A percentile compares a stretch with the other conserved stretches of the same genome.
These are phyloP conservation scores for Falco cherrug DNA, from an alignment of 2,797 vertebrate genomes.

Conservation along the genomic window DNA sequence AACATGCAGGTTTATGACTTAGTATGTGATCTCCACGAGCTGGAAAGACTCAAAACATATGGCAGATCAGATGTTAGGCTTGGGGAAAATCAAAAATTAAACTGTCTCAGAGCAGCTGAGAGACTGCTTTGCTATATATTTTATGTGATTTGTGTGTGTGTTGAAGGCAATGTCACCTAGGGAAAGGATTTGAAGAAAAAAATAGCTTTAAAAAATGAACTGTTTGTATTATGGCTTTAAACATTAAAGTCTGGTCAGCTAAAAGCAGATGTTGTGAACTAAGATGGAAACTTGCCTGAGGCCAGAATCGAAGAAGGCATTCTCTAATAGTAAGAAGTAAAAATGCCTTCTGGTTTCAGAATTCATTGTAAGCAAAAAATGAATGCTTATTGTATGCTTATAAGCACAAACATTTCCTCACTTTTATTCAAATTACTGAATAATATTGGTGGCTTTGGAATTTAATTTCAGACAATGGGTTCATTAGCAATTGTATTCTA, in stretches of 20 bases:
- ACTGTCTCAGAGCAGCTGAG: slow-evolving; percentile 74
- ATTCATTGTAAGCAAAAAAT: slow-evolving; percentile 18
- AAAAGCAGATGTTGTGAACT: slow-evolving; percentile 73
- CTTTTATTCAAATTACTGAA: background rate
- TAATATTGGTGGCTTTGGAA: slow-evolving; percentile 12
- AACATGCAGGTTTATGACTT: slow-evolving; percentile 68
- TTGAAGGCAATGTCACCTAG: slow-evolving; percentile 71
- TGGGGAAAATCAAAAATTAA: slow-evolving; percentile 80
- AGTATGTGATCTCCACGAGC: slow-evolving; percentile 66
- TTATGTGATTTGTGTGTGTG: slow-evolving; percentile 74
- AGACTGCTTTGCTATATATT: slow-evolving; percentile 76
- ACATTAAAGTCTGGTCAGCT: slow-evolving; percentile 72
- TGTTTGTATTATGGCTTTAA: slow-evolving; percentile 73
- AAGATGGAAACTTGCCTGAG: slow-evolving; percentile 73
- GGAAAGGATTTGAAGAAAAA: slow-evolving; percentile 61
- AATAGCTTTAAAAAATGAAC: slow-evolving; percentile 72
- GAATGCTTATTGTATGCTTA: background rate
- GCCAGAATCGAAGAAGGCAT: slow-evolving; percentile 52
- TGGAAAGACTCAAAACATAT: slow-evolving; percentile 78
- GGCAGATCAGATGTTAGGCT: slow-evolving; percentile 77
- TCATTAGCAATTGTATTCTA: slow-evolving; percentile 5
- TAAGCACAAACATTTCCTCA: background rate
- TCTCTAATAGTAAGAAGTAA: slow-evolving; percentile 58
- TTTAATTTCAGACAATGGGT: background rate
- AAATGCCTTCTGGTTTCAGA: slow-evolving; percentile 47